These are phyloP conservation scores for Brachionus sp. DNA, from an alignment of 1,140 invertebrate genomes.

Conservation along the genomic window DNA sequence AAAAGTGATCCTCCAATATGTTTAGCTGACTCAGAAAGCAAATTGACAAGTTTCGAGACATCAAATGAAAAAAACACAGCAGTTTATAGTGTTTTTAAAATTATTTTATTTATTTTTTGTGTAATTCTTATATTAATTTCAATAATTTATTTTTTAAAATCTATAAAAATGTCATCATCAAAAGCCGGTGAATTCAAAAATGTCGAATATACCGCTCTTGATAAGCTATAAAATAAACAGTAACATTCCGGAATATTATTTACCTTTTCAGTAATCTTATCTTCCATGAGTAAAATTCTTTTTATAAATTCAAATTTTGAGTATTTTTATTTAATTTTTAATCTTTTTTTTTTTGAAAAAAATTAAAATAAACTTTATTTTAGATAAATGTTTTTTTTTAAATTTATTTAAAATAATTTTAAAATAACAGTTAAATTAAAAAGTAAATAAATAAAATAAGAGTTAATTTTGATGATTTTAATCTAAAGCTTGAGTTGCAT, in stretches of 20 bases:
- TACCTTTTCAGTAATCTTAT: not conserved
- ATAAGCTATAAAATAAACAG: not conserved
- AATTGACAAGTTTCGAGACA: too few species aligned
- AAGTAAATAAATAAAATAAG: not conserved
- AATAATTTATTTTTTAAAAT: conserved; percentile 22
- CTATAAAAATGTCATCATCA: not conserved
- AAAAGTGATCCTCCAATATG: not conserved
- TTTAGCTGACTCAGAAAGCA: not conserved
- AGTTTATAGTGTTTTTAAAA: not conserved
- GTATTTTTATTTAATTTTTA: not conserved
- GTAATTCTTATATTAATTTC: not conserved
- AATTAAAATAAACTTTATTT: not conserved
- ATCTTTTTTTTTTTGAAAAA: not conserved
- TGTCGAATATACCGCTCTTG: conserved; percentile 10
- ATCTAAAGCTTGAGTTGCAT: not conserved
- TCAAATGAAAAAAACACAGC: not conserved
- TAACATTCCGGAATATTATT: not conserved
- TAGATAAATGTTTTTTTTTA: too few species aligned
- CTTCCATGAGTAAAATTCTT: not conserved
- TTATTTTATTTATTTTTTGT: conserved; percentile 3
- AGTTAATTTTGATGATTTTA: not conserved
- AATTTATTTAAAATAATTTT: not conserved
- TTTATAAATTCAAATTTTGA: not conserved
- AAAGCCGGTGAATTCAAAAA: not conserved
- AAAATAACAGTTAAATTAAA: not conserved